These are phyloP conservation scores for Lepidurus couesii DNA, from an alignment of 1,140 invertebrate species.

Conservation along the genomic window DNA sequence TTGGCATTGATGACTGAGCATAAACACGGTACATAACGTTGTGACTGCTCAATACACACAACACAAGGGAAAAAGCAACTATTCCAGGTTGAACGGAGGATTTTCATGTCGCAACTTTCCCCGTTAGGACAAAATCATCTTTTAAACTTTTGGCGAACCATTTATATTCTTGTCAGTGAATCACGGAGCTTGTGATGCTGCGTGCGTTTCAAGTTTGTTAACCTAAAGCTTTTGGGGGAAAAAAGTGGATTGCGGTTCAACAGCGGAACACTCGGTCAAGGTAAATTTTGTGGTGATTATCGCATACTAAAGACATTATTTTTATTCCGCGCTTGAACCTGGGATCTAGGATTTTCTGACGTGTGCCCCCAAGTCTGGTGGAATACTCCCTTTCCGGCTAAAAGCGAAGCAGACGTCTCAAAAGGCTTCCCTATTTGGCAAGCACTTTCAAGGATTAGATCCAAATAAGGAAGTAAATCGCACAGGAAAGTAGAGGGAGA, in stretches of 20 bases:
- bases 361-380: neutral
- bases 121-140: neutral
- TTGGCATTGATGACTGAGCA: constrained; percentile 18
- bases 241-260: neutral
- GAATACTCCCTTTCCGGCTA: constrained; percentile 9
- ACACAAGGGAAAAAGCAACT: neutral
- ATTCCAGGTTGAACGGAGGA: neutral
- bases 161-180: no score
- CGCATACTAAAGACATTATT: neutral
- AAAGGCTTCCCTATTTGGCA: constrained; percentile 15
- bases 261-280: neutral
- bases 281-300: neutral
- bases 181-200: no score
- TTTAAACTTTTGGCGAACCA: neutral
- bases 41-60: constrained; percentile 4
- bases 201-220: neutral
- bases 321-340: neutral
- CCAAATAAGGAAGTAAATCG: constrained; percentile 8
- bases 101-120: neutral
- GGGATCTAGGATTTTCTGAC: neutral
- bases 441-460: constrained; percentile 6
- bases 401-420: neutral
- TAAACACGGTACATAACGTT: constrained; percentile 14
- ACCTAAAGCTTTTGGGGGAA: neutral
- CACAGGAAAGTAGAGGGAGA: neutral